Base-by-base conservation (phyloP, 1,140 invertebrate species). In the Apis dorsata region DNA sequence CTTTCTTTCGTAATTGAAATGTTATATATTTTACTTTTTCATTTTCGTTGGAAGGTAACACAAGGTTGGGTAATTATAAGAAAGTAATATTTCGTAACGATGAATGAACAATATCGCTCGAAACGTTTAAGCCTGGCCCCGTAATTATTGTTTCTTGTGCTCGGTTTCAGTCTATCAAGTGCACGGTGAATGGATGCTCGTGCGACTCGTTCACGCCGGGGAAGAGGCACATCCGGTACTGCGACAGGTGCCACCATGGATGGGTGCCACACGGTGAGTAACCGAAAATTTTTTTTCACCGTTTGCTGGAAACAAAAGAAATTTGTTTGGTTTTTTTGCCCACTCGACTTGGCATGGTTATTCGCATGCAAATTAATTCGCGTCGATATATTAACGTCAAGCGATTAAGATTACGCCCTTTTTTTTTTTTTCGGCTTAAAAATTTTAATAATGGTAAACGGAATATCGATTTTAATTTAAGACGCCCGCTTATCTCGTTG, bases 191-290 rank as follows among this genome's bases (percentile, higher is more conserved):
- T 60, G 96, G 94, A 84, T 97, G 97, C 90, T 93, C 94, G 71
- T 97, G 97, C 91, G 96, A 97, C 71, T 96, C 96, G 84, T 97
- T 97, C 92, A 95, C 95, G n/a, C 96, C 96, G 17, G 96, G 96
- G 62, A 97, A 96, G 91, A 91, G 95, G 71, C 95, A 96, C 88
- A 94, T 97, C 51, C 95, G 97, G 24, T 95, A 95, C 89, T 97
- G 97, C 93, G 96, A 96, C 85, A 95, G 95, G 66, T 97, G 97
- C 90, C 96, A 95, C 86, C 97, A 97, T 91, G 96, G 96, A 75
- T 97, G 96, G 96, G 96, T 97, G 70, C 95, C 96, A 79, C 97
- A 97, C 93, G 96, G 96, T 97, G 93, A 96, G 96, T 94, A 65
- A 11, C 3, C 12, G 9, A 12, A 55, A 65, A 13, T 68, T 34